Percentiles rank a stretch among this genome's conserved stretches.
Evolutionary conservation across 2,797 vertebrate genomes (phyloP).

Genomic region (Pelobates cultripes): DNA sequence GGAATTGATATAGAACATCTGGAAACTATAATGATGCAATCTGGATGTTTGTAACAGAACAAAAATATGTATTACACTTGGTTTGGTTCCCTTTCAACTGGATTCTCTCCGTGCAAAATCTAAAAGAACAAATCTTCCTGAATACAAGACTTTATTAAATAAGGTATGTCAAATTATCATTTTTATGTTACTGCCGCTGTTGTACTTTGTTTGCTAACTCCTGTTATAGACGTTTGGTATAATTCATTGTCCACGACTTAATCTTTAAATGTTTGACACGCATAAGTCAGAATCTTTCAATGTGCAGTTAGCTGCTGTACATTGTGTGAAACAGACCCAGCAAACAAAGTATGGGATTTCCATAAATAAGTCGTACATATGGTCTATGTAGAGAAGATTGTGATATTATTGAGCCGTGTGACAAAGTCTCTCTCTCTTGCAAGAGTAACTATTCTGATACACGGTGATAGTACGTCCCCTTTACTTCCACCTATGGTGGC

Average conservation of each 20-base stretch:
- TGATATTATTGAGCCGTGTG: too few relatives aligned
- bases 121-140: not conserved
- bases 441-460: too few relatives aligned
- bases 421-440: too few relatives aligned
- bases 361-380: too few relatives aligned
- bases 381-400: too few relatives aligned
- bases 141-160: not conserved
- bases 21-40: conserved; percentile 36
- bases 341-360: too few relatives aligned
- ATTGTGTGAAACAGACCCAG: too few relatives aligned
- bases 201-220: not conserved
- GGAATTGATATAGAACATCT: conserved; percentile 39
- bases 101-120: not conserved
- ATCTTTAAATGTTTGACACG: not conserved
- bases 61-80: conserved; percentile 16
- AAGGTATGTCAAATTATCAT: not conserved
- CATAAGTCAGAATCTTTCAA: too few relatives aligned
- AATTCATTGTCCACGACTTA: not conserved
- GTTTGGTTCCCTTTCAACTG: conserved; percentile 13
- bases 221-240: not conserved
- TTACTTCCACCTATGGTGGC: too few relatives aligned
- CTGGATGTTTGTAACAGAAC: conserved; percentile 25
- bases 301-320: too few relatives aligned
- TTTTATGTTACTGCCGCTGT: too few relatives aligned
- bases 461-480: too few relatives aligned